A percentile compares a stretch with the other conserved stretches of the same genome.
Evolutionary conservation across 30 jellyfish, hydroid and myxozoan genomes (phyloP).

Genomic region (Turritopsis dohrnii): DNA sequence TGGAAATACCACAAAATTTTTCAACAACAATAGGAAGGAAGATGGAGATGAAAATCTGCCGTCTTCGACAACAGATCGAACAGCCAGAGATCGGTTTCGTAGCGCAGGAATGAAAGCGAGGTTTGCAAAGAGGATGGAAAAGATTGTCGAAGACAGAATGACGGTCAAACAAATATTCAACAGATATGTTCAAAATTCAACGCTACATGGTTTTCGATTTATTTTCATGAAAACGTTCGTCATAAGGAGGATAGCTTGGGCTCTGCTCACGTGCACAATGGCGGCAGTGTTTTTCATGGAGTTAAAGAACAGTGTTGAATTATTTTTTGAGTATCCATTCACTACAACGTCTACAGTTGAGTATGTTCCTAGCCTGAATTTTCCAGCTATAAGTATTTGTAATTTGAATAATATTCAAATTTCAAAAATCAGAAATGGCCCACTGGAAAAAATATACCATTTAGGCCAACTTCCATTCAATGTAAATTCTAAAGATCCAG

Average conservation of each 20-base stretch:
- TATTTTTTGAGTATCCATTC: conserved; percentile 80
- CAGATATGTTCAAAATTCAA: conserved; percentile 84
- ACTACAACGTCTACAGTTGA: conserved; percentile 91
- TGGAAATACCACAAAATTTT: not conserved
- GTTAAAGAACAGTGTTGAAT: conserved; percentile 65
- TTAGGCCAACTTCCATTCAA: conserved; percentile 19
- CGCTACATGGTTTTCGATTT: conserved; percentile 96
- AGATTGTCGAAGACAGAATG: conserved; percentile 87
- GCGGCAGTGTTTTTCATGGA: conserved; percentile 88
- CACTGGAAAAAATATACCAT: conserved; percentile 36
- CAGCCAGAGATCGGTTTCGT: conserved; percentile 87
- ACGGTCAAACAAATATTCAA: conserved; percentile 87
- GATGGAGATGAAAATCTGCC: not conserved
- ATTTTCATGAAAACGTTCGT: conserved; percentile 88
- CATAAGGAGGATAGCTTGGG: conserved; percentile 86
- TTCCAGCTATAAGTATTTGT: conserved; percentile 95
- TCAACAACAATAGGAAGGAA: not conserved
- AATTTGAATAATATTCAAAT: conserved; percentile 66
- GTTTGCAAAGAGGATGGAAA: conserved; percentile 86
- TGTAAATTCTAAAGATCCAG: conserved; percentile 37
- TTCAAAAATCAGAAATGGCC: conserved; percentile 51
- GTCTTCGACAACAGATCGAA: not conserved
- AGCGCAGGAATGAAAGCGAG: conserved; percentile 98
- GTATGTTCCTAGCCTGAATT: conserved; percentile 60
- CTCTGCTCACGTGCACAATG: conserved; percentile 72